These are phyloP conservation scores for Bos javanicus DNA, from an alignment of 2,113 vertebrate species.

Conservation along the genomic window DNA sequence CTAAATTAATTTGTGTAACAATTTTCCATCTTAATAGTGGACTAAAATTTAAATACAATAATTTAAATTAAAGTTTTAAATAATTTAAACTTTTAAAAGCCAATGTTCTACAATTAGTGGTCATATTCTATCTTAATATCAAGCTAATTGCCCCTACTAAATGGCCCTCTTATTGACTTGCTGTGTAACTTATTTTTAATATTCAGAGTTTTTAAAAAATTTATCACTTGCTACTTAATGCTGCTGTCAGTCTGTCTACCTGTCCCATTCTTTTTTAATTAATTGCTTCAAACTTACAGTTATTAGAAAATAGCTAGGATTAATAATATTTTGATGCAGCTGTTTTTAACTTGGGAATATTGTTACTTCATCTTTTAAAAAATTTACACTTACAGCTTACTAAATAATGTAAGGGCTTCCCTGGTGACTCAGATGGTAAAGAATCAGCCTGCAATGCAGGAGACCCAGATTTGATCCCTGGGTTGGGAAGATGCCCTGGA, in stretches of 20 bases:
- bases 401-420: neutral
- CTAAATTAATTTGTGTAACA: constrained; percentile 2
- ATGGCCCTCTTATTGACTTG: neutral
- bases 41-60: constrained; percentile 18
- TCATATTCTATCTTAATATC: constrained; percentile 15
- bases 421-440: neutral
- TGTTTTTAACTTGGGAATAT: constrained; percentile 20
- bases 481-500: neutral
- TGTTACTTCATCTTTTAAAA: constrained; percentile 1
- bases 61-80: constrained; percentile 44
- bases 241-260: neutral
- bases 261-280: constrained; percentile 17
- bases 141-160: neutral
- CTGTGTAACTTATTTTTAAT: constrained; percentile 21
- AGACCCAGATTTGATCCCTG: neutral
- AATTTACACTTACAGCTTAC: neutral
- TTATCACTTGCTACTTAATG: constrained; percentile 1
- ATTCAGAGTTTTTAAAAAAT: neutral
- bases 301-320: constrained; percentile 1
- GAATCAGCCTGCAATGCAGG: neutral
- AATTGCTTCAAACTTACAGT: constrained; percentile 13
- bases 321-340: constrained; percentile 43
- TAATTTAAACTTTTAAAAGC: neutral
- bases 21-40: constrained; percentile 17
- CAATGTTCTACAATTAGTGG: constrained; percentile 11